Conservation (phyloP, 2,888 invertebrate species). For the Panorpa germanica region DNA sequence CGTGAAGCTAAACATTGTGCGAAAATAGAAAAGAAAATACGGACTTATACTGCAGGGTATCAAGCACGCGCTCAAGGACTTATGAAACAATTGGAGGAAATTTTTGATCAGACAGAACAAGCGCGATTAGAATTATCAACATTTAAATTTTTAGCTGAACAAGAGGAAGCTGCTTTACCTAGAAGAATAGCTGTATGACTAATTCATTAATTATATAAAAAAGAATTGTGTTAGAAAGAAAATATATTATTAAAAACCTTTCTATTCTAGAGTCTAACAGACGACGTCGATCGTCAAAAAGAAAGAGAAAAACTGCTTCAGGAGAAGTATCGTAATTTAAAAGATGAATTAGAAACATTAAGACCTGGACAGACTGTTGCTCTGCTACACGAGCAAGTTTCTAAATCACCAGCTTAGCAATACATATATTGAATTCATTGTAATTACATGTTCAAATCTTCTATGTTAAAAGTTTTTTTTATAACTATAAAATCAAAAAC, state of each 20-base stretch:
- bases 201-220: conserved; percentile 2
- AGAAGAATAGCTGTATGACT: conserved; percentile 59
- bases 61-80: conserved; percentile 65
- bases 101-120: conserved; percentile 81
- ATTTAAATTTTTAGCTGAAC: conserved; percentile 73
- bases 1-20: conserved; percentile 91
- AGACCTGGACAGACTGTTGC: conserved; percentile 16
- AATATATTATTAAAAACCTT: conserved; percentile 6
- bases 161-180: conserved; percentile 80
- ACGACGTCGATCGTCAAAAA: conserved; percentile 82
- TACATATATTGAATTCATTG: no score
- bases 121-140: conserved; percentile 76
- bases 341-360: conserved; percentile 35
- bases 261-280: conserved; percentile 52
- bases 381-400: conserved; percentile 5
- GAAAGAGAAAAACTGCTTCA: conserved; percentile 82
- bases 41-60: conserved; percentile 87
- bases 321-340: conserved; percentile 57
- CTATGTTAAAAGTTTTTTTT: no score
- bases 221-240: neutral
- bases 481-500: no score
- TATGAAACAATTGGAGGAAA: conserved; percentile 70
- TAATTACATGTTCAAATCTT: no score
- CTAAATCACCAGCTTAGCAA: no score
- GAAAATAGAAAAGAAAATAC: conserved; percentile 93